A percentile compares a stretch with the other conserved stretches of the same genome.
Evolutionary conservation across 1,140 invertebrate species (phyloP).

Genomic region (Dendroctonus ponderosae): DNA sequence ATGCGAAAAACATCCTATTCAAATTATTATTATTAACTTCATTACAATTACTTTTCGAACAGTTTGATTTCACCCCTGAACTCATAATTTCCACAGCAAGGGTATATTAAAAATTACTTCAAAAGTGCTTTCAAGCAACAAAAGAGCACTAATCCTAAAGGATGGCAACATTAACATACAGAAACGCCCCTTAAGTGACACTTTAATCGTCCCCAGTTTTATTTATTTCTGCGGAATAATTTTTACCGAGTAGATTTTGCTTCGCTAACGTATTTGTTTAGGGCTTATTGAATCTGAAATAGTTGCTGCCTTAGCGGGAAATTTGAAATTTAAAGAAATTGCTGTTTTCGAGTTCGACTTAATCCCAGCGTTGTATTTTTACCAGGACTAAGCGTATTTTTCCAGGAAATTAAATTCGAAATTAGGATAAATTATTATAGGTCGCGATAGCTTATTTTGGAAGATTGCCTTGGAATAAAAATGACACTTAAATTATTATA

Average conservation of each 20-base stretch:
- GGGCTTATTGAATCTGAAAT: conserved; percentile 8
- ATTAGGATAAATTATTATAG: too few relatives aligned
- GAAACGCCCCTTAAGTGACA: conserved; percentile 15
- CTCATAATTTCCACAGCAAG: not conserved
- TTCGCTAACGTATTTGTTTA: conserved; percentile 6
- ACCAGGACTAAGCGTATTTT: too few relatives aligned
- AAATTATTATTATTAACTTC: too few relatives aligned
- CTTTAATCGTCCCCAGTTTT: conserved; percentile 19
- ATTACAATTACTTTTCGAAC: too few relatives aligned
- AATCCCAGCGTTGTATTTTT: not conserved
- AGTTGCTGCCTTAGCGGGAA: not conserved
- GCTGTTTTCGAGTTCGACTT: not conserved
- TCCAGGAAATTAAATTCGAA: too few relatives aligned
- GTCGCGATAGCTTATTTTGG: too few relatives aligned
- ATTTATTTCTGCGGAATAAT: conserved; percentile 24
- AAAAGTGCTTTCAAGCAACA: conserved; percentile 7
- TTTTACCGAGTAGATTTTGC: conserved; percentile 1
- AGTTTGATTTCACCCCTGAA: not conserved
- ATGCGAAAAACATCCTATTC: too few relatives aligned
- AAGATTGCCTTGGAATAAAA: too few relatives aligned
- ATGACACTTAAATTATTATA: too few relatives aligned
- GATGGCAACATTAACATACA: conserved; percentile 21
- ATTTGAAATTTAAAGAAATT: conserved; percentile 4
- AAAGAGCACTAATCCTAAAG: conserved; percentile 20
- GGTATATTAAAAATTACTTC: conserved; percentile 4